These are phyloP conservation scores for Mus spretus DNA, from an alignment of 2,797 vertebrate species.

Conservation along the genomic window DNA sequence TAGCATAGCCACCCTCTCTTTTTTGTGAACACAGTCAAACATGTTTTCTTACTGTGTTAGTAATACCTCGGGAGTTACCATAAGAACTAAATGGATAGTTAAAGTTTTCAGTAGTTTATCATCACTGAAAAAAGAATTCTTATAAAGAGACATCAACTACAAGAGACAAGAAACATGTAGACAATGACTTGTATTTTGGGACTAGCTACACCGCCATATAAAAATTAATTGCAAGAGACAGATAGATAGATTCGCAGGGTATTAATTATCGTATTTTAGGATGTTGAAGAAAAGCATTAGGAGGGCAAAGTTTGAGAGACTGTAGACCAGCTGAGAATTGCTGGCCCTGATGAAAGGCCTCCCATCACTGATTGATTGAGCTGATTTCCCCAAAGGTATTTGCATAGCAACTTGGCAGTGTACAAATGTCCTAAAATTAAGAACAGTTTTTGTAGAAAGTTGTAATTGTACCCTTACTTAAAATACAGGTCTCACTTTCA, in stretches of 20 bases:
- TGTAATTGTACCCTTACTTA: conserved; percentile 62
- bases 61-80: not conserved
- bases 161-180: conserved; percentile 3
- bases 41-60: conserved; percentile 24
- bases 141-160: not conserved
- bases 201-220: conserved; percentile 18
- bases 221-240: conserved; percentile 50
- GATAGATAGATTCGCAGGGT: conserved; percentile 20
- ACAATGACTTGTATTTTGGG: not conserved
- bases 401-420: conserved; percentile 77
- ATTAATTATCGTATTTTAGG: conserved; percentile 58
- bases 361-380: conserved; percentile 76
- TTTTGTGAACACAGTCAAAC: not conserved
- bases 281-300: conserved; percentile 62
- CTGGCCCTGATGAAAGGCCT: conserved; percentile 75
- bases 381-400: conserved; percentile 76
- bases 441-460: conserved; percentile 70
- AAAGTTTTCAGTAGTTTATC: not conserved
- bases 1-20: not conserved
- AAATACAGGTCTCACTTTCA: conserved; percentile 64
- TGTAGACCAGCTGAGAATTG: conserved; percentile 56
- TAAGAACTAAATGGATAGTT: conserved; percentile 2
- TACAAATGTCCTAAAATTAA: conserved; percentile 72
- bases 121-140: not conserved
- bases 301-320: conserved; percentile 62